phyloP scores from a whole-genome alignment of 2,113 vertebrate species.

The Pantherophis guttatus region DNA sequence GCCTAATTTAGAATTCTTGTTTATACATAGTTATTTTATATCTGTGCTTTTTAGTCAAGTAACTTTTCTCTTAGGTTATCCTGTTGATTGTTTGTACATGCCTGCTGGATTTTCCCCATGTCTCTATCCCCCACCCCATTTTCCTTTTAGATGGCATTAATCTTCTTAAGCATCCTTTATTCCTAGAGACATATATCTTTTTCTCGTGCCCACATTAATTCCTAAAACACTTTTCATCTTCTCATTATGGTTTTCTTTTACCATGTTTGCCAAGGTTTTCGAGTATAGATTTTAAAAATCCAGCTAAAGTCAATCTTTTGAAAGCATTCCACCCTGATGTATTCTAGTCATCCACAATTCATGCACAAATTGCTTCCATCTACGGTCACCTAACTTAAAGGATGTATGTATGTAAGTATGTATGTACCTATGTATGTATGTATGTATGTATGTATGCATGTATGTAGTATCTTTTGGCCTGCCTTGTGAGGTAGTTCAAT shows the following conservation, averaged over 20 bases:
- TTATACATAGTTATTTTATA: accelerated
- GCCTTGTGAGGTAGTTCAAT: background rate
- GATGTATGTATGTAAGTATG: background rate
- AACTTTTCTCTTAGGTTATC: background rate
- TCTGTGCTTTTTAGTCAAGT: background rate
- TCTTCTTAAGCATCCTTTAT: background rate
- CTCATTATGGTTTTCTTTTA: background rate
- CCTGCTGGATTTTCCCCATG: background rate
- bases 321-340: background rate
- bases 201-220: background rate
- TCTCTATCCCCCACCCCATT: background rate
- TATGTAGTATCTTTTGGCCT: background rate
- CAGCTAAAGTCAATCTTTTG: background rate
- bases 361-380: background rate
- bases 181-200: background rate
- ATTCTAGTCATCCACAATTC: background rate
- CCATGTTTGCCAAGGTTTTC: background rate
- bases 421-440: background rate
- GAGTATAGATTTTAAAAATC: background rate
- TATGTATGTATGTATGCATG: background rate
- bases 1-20: background rate
- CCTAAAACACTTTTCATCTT: background rate
- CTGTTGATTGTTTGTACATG: accelerated
- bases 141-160: background rate
- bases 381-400: background rate